Base-by-base conservation (phyloP, 2,888 invertebrate species). In the Antitype chi region DNA sequence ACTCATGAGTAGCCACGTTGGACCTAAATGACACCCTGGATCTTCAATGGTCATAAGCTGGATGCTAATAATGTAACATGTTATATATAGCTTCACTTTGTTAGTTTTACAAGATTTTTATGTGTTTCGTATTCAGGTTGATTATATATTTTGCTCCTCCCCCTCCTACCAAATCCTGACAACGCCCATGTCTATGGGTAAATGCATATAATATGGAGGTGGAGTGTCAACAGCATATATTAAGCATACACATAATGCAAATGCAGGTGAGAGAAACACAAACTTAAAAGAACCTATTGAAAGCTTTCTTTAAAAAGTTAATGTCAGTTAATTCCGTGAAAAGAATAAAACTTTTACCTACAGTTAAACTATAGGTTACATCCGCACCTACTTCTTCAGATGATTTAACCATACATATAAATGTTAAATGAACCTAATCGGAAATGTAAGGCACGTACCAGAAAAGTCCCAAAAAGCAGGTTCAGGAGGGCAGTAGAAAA, bases 141-240 rank as follows among this genome's bases (percentile, higher is more conserved):
- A 85, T 74, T 85, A 82, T 82, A 72, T 74, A 62, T 80, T 72
- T 78, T 75, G 80, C 87, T 72, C 88, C 86, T 84, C 87, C 88
- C 80, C 88, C 74, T 74, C 79, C 75, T 85, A 62, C 70, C 70
- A 71, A 78, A 73, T 76, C 84, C 85, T 74, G 82, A 84, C 68
- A 80, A 87, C 89, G 89, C 90, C 89, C 89, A 84, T 86, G 84
- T 82, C 73, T 81, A 81, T 82, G 67, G 55, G 67, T 72, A 80
- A 82, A 78, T 76, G 81, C 87, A 87, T 69, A 71, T 76, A 71
- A 74, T 77, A 71, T 68, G 57, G 68, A 85, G 23, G 17, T 72
- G 43, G 70, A 76, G 49, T 60, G 15, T 74, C 57, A 63, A 55
- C 28, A 81, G 11, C 47, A 38, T 23, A 38, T 15, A 38, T 38